phyloP scores from a whole-genome alignment of 2,888 invertebrate genomes.

The Mesoligia furuncula region DNA sequence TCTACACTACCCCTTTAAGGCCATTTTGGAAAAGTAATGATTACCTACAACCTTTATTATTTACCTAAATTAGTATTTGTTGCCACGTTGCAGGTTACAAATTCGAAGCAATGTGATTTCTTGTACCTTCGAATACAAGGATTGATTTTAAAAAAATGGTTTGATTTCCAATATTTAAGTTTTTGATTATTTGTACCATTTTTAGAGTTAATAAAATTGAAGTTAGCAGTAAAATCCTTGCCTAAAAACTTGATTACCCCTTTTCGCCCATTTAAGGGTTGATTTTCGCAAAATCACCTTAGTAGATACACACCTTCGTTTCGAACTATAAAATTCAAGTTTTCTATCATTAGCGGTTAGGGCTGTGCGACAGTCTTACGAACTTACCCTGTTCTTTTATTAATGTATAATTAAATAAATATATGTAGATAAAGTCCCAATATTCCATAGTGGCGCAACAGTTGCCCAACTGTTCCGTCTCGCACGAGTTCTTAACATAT shows the following conservation, averaged over 20 bases:
- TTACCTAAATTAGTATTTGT: not conserved
- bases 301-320: not conserved
- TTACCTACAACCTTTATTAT: not conserved
- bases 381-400: not conserved
- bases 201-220: not conserved
- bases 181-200: not conserved
- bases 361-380: not conserved
- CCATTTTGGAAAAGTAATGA: not conserved
- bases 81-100: not conserved
- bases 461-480: conserved; percentile 44
- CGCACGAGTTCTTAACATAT: conserved; percentile 55
- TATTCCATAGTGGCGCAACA: conserved; percentile 32
- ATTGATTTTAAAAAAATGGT: not conserved
- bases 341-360: not conserved
- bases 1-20: not conserved
- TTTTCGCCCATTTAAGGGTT: not conserved
- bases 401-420: not conserved
- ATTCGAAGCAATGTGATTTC: not conserved
- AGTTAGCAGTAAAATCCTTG: not conserved
- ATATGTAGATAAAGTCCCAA: not conserved
- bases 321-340: too few relatives aligned
- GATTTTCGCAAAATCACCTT: not conserved
- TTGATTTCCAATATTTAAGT: not conserved
- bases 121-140: not conserved
- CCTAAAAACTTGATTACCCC: not conserved